A percentile compares a stretch with the other conserved stretches of the same genome.
phyloP scores from a whole-genome alignment of 2,797 vertebrate genomes.

The Danio choprae region DNA sequence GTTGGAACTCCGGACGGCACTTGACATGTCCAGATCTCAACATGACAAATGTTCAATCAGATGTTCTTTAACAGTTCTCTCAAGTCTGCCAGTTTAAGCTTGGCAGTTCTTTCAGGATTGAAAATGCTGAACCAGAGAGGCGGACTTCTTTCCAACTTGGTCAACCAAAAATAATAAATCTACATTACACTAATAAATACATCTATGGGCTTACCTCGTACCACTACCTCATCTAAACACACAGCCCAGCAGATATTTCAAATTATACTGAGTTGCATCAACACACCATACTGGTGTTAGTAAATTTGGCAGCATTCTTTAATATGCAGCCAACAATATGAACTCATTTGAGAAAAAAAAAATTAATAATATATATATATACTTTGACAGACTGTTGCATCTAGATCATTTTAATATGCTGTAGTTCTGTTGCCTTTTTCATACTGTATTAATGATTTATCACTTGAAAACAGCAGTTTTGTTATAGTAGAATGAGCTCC shows the following conservation, averaged over 20 bases:
- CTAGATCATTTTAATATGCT: neutral
- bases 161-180: conserved; percentile 32
- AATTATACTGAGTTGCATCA: conserved; percentile 55
- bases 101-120: conserved; percentile 43
- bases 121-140: conserved; percentile 37
- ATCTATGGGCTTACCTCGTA: conserved; percentile 13
- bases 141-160: conserved; percentile 42
- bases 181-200: neutral
- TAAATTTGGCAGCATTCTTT: neutral
- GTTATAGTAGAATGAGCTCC: conserved; percentile 26
- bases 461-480: neutral
- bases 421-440: neutral
- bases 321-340: conserved; percentile 3
- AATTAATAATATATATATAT: neutral
- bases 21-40: conserved; percentile 50
- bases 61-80: conserved; percentile 49
- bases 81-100: conserved; percentile 50
- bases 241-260: conserved; percentile 40
- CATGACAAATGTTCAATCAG: conserved; percentile 54
- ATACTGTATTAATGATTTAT: conserved; percentile 9
- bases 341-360: neutral
- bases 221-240: conserved; percentile 48
- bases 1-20: conserved; percentile 24
- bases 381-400: neutral
- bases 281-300: conserved; percentile 27